phyloP scores from a whole-genome alignment of 2,113 vertebrate species.

The Vireo altiloquus region DNA sequence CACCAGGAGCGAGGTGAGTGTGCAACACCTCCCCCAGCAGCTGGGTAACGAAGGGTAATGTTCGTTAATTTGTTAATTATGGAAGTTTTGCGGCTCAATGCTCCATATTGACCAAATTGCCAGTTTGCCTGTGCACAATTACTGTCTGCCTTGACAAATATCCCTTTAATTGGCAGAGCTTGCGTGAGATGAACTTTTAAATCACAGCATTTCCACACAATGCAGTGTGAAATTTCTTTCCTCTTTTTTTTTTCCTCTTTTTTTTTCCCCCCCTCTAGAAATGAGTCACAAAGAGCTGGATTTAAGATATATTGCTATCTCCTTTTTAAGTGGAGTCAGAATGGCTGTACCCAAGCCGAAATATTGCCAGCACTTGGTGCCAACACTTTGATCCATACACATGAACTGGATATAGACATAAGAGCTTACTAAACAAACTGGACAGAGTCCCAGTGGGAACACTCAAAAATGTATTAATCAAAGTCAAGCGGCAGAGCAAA shows the following conservation, averaged over 20 bases:
- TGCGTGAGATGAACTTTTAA: slow-evolving; percentile 58
- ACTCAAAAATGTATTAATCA: slow-evolving; percentile 76
- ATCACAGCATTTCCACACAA: slow-evolving; percentile 53
- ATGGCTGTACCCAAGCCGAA: slow-evolving; percentile 16
- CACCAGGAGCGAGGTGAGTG: rapidly evolving
- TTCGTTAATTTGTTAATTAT: slow-evolving; percentile 42
- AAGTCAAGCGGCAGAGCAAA: slow-evolving; percentile 76
- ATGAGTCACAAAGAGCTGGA: background rate
- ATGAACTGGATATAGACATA: slow-evolving; percentile 69
- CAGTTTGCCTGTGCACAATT: slow-evolving; percentile 34
- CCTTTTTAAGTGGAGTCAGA: slow-evolving; percentile 48
- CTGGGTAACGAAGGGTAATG: background rate
- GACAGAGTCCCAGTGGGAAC: slow-evolving; percentile 70
- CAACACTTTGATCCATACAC: slow-evolving; percentile 65
- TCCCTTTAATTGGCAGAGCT: slow-evolving; percentile 54
- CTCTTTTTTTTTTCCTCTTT: background rate
- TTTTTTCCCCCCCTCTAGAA: background rate
- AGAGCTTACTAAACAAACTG: slow-evolving; percentile 76
- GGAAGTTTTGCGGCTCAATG: slow-evolving; percentile 42
- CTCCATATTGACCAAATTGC: slow-evolving; percentile 55
- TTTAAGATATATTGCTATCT: slow-evolving; percentile 41
- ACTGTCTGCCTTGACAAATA: slow-evolving; percentile 53
- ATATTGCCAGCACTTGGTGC: slow-evolving; percentile 31
- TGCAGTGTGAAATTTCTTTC: slow-evolving; percentile 61
- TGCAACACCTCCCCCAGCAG: background rate